These are phyloP conservation scores for Amblyteles armatorius DNA, from an alignment of 2,888 invertebrate species.

Conservation along the genomic window DNA sequence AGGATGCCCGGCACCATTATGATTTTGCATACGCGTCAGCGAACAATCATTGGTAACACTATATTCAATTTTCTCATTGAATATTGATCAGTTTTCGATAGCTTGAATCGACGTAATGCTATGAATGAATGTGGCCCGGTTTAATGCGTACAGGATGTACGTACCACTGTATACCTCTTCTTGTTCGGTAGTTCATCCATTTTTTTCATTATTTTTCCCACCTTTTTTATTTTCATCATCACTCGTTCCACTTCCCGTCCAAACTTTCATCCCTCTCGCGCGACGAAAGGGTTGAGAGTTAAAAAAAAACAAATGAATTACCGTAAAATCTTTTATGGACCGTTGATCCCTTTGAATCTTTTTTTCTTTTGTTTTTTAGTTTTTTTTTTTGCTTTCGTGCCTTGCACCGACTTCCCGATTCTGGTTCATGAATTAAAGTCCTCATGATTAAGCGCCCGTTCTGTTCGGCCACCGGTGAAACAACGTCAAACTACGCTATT, in stretches of 20 bases:
- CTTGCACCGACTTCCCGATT: neutral
- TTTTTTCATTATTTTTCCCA: neutral
- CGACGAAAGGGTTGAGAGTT: slow-evolving; percentile 6
- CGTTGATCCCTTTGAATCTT: slow-evolving; percentile 31
- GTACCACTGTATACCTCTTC: slow-evolving; percentile 5
- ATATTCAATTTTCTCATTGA: slow-evolving; percentile 81
- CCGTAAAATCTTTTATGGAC: slow-evolving; percentile 21
- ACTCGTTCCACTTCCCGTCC: neutral
- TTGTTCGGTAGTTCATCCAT: neutral
- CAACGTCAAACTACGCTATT: slow-evolving; percentile 12
- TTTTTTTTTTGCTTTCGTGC: slow-evolving; percentile 19
- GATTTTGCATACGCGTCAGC: slow-evolving; percentile 74
- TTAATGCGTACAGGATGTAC: slow-evolving; percentile 46
- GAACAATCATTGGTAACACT: slow-evolving; percentile 79
- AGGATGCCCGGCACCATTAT: slow-evolving; percentile 75
- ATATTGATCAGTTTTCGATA: slow-evolving; percentile 75
- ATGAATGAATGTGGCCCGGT: slow-evolving; percentile 52
- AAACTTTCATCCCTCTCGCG: slow-evolving; percentile 25
- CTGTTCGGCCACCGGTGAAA: slow-evolving; percentile 24
- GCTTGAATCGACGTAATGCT: slow-evolving; percentile 61
- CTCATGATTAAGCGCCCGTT: slow-evolving; percentile 42
- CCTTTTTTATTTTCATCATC: neutral
- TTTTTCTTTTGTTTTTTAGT: too few relatives aligned
- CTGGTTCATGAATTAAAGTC: slow-evolving; percentile 34
- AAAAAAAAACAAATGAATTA: slow-evolving; percentile 2